Evolutionary conservation across 2,888 invertebrate genomes (phyloP).

Genomic region (Drosophila hawaiiensis): DNA sequence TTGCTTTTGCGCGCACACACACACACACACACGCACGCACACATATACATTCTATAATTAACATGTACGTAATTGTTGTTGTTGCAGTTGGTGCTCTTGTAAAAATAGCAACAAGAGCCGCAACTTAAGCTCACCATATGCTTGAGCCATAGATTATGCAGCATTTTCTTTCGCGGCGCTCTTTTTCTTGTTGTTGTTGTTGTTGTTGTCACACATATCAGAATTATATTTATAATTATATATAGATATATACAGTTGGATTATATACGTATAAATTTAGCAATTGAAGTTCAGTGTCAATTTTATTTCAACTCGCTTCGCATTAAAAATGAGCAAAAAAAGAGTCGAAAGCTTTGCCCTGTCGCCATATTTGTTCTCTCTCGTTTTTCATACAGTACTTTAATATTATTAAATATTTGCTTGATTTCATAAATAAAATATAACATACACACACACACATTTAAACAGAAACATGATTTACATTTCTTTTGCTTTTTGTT

Average conservation of each 20-base stretch:
- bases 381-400: constrained; percentile 3
- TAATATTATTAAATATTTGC: constrained; percentile 39
- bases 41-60: constrained; percentile 39
- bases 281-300: constrained; percentile 74
- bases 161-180: constrained; percentile 23
- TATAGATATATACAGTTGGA: neutral
- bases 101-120: constrained; percentile 34
- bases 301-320: constrained; percentile 65
- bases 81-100: constrained; percentile 9
- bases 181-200: constrained; percentile 20
- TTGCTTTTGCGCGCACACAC: constrained; percentile 25
- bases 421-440: constrained; percentile 16
- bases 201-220: constrained; percentile 18
- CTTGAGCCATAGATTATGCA: constrained; percentile 40
- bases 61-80: constrained; percentile 41
- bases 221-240: neutral
- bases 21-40: constrained; percentile 16
- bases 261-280: constrained; percentile 7
- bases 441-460: constrained; percentile 14
- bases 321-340: constrained; percentile 28
- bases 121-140: constrained; percentile 57
- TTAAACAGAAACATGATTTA: constrained; percentile 11
- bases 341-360: constrained; percentile 58
- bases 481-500: constrained; percentile 20
- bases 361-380: constrained; percentile 59